Evolutionary conservation across 2,113 vertebrate genomes (phyloP).

Genomic region (Pontoporia blainvillei): DNA sequence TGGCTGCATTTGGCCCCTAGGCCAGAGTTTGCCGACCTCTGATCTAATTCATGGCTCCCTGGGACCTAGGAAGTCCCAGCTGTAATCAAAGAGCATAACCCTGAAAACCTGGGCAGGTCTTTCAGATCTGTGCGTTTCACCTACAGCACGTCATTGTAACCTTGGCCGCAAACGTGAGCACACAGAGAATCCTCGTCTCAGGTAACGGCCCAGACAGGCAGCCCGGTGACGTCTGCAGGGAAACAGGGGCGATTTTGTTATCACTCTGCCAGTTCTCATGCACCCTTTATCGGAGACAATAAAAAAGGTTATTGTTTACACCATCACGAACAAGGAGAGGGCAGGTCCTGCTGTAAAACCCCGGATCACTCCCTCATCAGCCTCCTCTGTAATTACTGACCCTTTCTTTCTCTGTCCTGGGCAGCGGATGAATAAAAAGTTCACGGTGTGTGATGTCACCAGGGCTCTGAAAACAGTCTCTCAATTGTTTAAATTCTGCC

Average conservation of each 20-base stretch:
- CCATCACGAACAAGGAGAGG: constrained; percentile 18
- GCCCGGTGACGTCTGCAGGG: constrained; percentile 21
- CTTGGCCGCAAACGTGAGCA: background rate
- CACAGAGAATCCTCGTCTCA: background rate
- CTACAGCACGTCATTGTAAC: background rate
- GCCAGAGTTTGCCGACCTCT: background rate
- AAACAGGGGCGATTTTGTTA: constrained; percentile 54
- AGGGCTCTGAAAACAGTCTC: background rate
- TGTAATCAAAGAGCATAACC: background rate
- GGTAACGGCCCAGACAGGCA: background rate
- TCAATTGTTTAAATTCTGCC: constrained; percentile 36
- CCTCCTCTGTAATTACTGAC: background rate
- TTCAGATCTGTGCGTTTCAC: background rate
- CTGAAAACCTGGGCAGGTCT: background rate
- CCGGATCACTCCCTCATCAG: constrained; percentile 4
- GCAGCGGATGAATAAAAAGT: constrained; percentile 43
- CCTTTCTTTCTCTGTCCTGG: constrained; percentile 47
- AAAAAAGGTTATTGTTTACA: constrained; percentile 69
- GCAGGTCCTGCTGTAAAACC: constrained; percentile 27
- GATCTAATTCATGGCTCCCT: background rate
- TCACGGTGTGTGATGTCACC: constrained; percentile 28
- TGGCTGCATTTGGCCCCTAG: background rate
- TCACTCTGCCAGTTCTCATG: constrained; percentile 35
- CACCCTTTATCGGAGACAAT: constrained; percentile 20
- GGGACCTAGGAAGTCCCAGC: background rate